phyloP scores from a whole-genome alignment of 2,888 invertebrate genomes.

The Clusia tigrina region DNA sequence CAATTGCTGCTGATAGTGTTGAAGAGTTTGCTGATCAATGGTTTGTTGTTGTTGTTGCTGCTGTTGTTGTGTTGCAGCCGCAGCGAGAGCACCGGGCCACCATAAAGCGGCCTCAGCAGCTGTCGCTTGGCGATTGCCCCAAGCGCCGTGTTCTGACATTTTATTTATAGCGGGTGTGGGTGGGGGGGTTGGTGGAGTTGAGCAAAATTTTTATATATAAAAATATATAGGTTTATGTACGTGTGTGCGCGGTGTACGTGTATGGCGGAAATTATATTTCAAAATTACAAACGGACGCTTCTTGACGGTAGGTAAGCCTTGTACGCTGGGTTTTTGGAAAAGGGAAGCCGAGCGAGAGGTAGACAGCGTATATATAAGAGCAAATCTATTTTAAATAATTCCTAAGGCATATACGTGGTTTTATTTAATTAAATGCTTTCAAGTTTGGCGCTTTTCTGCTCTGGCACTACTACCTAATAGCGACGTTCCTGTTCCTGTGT shows the following conservation, averaged over 20 bases:
- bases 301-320: background rate
- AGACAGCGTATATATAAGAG: background rate
- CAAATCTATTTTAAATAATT: background rate
- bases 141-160: conserved; percentile 74
- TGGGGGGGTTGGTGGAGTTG: background rate
- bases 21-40: conserved; percentile 66
- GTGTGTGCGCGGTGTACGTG: too few relatives aligned
- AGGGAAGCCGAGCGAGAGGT: background rate
- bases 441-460: background rate
- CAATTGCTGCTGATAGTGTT: conserved; percentile 67
- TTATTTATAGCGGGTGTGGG: conserved; percentile 27
- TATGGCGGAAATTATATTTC: too few relatives aligned
- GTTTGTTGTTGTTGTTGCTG: conserved; percentile 66
- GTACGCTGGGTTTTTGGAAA: background rate
- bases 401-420: conserved; percentile 17
- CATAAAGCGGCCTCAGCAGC: conserved; percentile 68
- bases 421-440: background rate
- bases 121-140: conserved; percentile 68
- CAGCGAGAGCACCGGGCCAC: conserved; percentile 67
- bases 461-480: background rate
- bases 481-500: background rate
- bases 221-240: background rate
- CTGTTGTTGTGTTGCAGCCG: conserved; percentile 66
- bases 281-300: background rate
- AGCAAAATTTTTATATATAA: background rate